These are phyloP conservation scores for Cantharis rufa DNA, from an alignment of 2,888 invertebrate species.

Conservation along the genomic window DNA sequence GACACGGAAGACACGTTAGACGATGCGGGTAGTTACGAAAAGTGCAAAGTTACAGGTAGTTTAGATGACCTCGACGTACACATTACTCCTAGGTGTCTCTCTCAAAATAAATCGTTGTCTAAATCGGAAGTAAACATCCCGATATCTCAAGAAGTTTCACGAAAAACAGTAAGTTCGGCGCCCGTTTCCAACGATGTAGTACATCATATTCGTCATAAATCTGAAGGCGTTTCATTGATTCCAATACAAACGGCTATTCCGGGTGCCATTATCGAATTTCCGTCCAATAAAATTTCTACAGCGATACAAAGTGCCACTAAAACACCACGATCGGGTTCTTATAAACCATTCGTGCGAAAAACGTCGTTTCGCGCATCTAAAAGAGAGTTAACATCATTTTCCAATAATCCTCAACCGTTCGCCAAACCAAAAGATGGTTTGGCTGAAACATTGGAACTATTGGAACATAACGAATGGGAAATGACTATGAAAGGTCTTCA, in stretches of 20 bases:
- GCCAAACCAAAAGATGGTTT: conserved; percentile 69
- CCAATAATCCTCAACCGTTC: conserved; percentile 56
- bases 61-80: conserved; percentile 27
- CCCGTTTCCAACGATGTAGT: conserved; percentile 43
- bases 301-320: conserved; percentile 26
- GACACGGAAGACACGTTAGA: background rate
- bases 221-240: conserved; percentile 34
- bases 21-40: background rate
- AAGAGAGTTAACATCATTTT: conserved; percentile 18
- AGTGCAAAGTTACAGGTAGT: conserved; percentile 13
- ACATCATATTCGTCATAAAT: conserved; percentile 11
- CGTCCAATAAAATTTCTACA: conserved; percentile 19
- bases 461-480: conserved; percentile 82
- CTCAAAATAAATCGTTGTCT: conserved; percentile 36
- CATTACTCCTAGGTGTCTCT: conserved; percentile 2
- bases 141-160: conserved; percentile 43
- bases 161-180: conserved; percentile 51
- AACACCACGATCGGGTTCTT: conserved; percentile 11
- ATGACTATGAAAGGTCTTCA: conserved; percentile 73
- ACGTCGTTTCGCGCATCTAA: conserved; percentile 31
- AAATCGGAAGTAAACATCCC: conserved; percentile 49
- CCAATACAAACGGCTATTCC: conserved; percentile 38
- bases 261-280: conserved; percentile 36
- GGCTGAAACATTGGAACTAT: conserved; percentile 65
- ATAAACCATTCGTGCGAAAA: conserved; percentile 27